Evolutionary conservation across 2,888 invertebrate species (phyloP).

Genomic region (Corythucha ciliata): DNA sequence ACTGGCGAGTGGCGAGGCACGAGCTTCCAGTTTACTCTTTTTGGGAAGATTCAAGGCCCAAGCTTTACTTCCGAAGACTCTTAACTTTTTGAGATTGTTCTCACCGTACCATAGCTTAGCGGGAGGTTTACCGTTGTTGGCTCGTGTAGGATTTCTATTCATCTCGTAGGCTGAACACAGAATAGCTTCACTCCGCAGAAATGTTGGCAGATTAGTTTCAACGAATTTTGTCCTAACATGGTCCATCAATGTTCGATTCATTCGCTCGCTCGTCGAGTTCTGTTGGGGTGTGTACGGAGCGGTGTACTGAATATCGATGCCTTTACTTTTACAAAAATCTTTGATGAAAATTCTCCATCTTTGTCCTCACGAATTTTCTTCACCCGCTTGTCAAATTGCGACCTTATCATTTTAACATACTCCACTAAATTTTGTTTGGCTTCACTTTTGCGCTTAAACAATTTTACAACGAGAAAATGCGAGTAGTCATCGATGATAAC

Average conservation of each 20-base stretch:
- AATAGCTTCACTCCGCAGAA: conserved; percentile 34
- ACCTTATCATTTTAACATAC: too few relatives aligned
- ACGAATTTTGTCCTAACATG: conserved; percentile 34
- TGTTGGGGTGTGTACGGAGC: too few relatives aligned
- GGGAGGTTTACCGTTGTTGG: conserved; percentile 22
- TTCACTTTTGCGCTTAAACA: too few relatives aligned
- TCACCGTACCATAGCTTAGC: conserved; percentile 23
- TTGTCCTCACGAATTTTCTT: too few relatives aligned
- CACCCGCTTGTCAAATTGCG: too few relatives aligned
- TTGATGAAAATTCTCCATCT: too few relatives aligned
- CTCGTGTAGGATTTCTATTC: conserved; percentile 31
- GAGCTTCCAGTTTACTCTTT: conserved; percentile 19
- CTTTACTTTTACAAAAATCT: too few relatives aligned
- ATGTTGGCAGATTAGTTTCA: conserved; percentile 32
- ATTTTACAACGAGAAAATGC: too few relatives aligned
- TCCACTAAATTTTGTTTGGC: too few relatives aligned
- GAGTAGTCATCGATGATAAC: too few relatives aligned
- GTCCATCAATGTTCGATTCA: conserved; percentile 36
- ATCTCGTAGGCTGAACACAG: conserved; percentile 31
- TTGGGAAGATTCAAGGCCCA: conserved; percentile 21
- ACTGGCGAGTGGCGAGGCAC: conserved; percentile 15
- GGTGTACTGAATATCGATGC: too few relatives aligned
- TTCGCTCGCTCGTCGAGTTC: too few relatives aligned
- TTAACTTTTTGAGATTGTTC: conserved; percentile 26
- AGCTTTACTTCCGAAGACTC: conserved; percentile 29